Evolutionary conservation across 2,888 invertebrate species (phyloP), one percentile per base, ranked within the genome.

Genomic region (Drosophila rellima): DNA sequence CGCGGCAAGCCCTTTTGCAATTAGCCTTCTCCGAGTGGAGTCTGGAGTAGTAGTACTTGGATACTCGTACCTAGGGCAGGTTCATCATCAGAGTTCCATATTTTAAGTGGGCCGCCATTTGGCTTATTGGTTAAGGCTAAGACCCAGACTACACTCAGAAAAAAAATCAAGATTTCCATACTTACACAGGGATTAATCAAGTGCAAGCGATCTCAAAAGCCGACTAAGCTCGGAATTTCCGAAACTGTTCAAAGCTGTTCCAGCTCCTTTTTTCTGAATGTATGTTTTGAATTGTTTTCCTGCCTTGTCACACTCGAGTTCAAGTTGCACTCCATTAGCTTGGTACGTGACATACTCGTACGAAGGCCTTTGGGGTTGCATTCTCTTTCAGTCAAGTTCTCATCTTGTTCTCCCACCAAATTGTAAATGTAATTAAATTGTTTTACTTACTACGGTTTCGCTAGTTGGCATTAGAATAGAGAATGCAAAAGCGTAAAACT

Each of bases 371-470:
- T 26, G 18, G 33, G n/a, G 2, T 29, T 17, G 26, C 26, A 44
- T 35, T 18, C 40, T 55, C 29, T 63, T 26, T 52, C 0, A 33
- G 18, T 51, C 40, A 35, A 35, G 17, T 61, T 39, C 47, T 31
- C 18, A 5, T 2, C 18, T 52, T n/a, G n/a, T n/a, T 29, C 42
- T n/a, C 20, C n/a, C 7, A 20, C 15, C 26, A 18, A 17, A 11
- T 31, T 31, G 52, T 18, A 71, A 76, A 72, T 75, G 78, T 80
- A 88, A 86, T 86, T 88, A 86, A 86, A 80, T 83, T 82, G 84
- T 83, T 86, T 73, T 70, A 88, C 86, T 73, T 88, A 86, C 89
- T 86, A 84, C 87, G 84, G 89, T 83, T 84, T 84, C 84, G 73
- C 88, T 62, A 61, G 66, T 66, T 71, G 69, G 50, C 73, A 55